Base-by-base conservation (phyloP, 2,888 invertebrate genomes). In the Dynastes grantii region DNA sequence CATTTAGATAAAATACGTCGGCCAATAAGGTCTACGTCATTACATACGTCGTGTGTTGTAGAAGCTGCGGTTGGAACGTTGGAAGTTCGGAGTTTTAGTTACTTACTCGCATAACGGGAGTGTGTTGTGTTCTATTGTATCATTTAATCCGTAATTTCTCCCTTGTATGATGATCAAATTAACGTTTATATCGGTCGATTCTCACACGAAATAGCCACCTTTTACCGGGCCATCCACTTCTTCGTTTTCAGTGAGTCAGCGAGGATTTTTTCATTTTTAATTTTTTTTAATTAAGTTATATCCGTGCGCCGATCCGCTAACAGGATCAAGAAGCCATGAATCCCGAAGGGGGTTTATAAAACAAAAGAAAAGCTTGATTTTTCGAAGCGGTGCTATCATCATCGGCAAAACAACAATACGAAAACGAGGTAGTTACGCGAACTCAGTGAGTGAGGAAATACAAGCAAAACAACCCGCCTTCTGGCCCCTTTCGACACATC, bases 241-340 rank as follows among this genome's bases (percentile, higher is more conserved):
- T 55, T 55, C n/a, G 3, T 55, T 55, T 55, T 55, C 22, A 55
- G 55, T 55, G 55, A 55, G 55, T 55, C 55, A 22, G 55, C 16
- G 27, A 5, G 9, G 8, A 29, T 63, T 11, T 32, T 29, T 63
- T 11, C 13, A 13, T 63, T 63, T 32, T 63, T 13, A 27, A 27
- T 68, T 29, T 27, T 51, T 68, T 75, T 75, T 75, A 75, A 75
- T 75, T 75, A 75, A 75, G 49, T 75, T 61, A 51, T 27, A 61
- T 22, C 55, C 71, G 58, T 75, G 32, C 32, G 32, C 55, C 45
- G 16, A 61, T 51, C 27, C 68, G 27, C 22, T 75, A 75, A 75
- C 73, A 75, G 55, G 73, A 75, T 75, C 63, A 75, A 75, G 73
- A 75, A 75, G 73, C 73, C 73, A 75, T 75, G 63, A 75, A 75